A percentile compares a stretch with the other conserved stretches of the same genome.
These are phyloP conservation scores for Cyaniris semiargus DNA, from an alignment of 2,888 invertebrate genomes.

Conservation along the genomic window DNA sequence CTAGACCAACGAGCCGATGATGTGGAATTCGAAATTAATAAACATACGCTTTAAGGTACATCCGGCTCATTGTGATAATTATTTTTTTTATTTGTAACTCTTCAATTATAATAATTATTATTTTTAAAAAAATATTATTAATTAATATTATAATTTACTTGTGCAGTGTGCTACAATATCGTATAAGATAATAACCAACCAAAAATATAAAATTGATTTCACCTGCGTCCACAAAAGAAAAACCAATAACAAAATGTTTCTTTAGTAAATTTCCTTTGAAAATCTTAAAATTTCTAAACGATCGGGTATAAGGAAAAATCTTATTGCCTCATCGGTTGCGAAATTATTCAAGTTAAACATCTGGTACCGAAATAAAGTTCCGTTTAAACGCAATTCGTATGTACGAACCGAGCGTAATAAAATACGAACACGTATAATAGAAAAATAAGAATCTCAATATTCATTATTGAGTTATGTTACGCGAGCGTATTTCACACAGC, in stretches of 20 bases:
- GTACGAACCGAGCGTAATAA: conserved; percentile 74
- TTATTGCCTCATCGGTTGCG: conserved; percentile 58
- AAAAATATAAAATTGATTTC: neutral
- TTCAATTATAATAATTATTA: too few species aligned
- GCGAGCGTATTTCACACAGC: conserved; percentile 9
- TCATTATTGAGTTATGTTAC: conserved; percentile 34
- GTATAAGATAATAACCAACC: neutral
- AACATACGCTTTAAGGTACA: neutral
- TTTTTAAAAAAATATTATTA: too few species aligned
- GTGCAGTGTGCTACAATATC: neutral
- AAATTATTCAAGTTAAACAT: conserved; percentile 69
- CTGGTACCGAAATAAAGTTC: conserved; percentile 73
- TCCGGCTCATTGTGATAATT: neutral
- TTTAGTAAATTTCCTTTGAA: conserved; percentile 17
- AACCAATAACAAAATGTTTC: neutral
- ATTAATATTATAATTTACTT: neutral
- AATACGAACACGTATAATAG: conserved; percentile 71
- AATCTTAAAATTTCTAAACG: conserved; percentile 24
- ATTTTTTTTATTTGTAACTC: too few species aligned
- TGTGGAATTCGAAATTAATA: neutral
- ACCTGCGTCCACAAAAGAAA: neutral
- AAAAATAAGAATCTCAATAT: conserved; percentile 46
- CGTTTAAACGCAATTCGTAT: conserved; percentile 77
- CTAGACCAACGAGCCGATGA: conserved; percentile 65
- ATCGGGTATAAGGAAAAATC: conserved; percentile 52